A percentile compares a stretch with the other conserved stretches of the same genome.
Evolutionary conservation across 92 coral and sea anemone genomes (phyloP).

Genomic region (Parazoanthus darwini): DNA sequence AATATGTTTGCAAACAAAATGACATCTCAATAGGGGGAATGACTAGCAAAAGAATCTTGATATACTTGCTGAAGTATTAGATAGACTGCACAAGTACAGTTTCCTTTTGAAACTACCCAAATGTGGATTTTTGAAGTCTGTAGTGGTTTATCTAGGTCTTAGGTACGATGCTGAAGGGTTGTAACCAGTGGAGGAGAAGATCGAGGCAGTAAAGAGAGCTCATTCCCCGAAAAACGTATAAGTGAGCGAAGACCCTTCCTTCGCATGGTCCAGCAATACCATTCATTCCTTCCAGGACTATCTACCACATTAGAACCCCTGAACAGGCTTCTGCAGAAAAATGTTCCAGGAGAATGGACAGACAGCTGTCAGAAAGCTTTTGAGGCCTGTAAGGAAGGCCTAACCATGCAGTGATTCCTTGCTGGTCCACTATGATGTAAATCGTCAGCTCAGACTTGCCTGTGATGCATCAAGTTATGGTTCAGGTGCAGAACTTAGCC

Average conservation of each 20-base stretch:
- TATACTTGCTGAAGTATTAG: conserved; percentile 35
- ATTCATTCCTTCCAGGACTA: conserved; percentile 51
- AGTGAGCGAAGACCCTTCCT: conserved; percentile 58
- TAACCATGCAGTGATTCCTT: no score
- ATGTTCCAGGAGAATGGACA: conserved; percentile 44
- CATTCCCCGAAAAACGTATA: conserved; percentile 44
- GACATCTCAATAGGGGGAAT: conserved; percentile 31
- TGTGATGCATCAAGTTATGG: no score
- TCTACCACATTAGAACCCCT: conserved; percentile 57
- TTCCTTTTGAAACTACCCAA: conserved; percentile 26
- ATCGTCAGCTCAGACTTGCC: no score
- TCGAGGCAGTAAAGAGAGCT: conserved; percentile 53
- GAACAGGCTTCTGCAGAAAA: conserved; percentile 45
- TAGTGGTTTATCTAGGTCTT: conserved; percentile 59
- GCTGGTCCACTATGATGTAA: no score
- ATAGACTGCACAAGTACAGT: conserved; percentile 20
- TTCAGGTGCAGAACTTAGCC: no score
- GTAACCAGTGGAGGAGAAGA: conserved; percentile 61
- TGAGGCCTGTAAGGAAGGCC: background rate
- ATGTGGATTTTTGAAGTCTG: conserved; percentile 50
- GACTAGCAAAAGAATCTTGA: conserved; percentile 29
- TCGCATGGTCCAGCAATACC: conserved; percentile 56
- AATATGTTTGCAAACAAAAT: conserved; percentile 47
- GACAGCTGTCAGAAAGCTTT: conserved; percentile 24
- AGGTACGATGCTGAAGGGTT: conserved; percentile 40